phyloP scores from a whole-genome alignment of 1,140 invertebrate genomes.

The Chelonus insularis region DNA sequence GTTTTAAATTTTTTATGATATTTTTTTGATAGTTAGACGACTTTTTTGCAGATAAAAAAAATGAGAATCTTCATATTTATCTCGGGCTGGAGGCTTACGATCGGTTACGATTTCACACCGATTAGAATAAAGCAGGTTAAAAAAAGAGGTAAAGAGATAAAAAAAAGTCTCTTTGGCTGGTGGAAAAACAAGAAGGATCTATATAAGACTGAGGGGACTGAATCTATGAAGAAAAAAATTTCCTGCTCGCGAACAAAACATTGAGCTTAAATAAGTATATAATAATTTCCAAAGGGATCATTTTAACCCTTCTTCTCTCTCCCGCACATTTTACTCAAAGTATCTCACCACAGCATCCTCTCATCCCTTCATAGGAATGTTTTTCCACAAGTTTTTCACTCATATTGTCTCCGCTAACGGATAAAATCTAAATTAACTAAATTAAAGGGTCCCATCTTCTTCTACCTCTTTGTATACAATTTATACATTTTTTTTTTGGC shows the following conservation, averaged over 20 bases:
- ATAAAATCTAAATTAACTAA: slow-evolving; percentile 64
- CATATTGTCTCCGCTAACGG: slow-evolving; percentile 51
- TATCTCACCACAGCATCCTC: neutral
- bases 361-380: slow-evolving; percentile 36
- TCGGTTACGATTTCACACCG: slow-evolving; percentile 62
- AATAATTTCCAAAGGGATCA: slow-evolving; percentile 51
- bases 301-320: slow-evolving; percentile 29
- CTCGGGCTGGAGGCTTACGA: slow-evolving; percentile 39
- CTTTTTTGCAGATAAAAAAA: neutral
- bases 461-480: slow-evolving; percentile 50
- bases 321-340: neutral
- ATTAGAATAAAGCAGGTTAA: slow-evolving; percentile 54
- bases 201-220: no score
- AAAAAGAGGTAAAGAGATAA: slow-evolving; percentile 12
- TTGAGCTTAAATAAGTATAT: slow-evolving; percentile 59
- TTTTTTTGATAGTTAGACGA: slow-evolving; percentile 16
- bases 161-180: neutral
- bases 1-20: neutral
- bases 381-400: slow-evolving; percentile 34
- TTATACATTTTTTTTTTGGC: slow-evolving; percentile 45
- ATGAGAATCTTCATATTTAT: slow-evolving; percentile 26
- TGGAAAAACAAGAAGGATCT: slow-evolving; percentile 18
- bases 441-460: slow-evolving; percentile 51
- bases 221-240: neutral
- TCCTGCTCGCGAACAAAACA: neutral